A percentile compares a stretch with the other conserved stretches of the same genome.
phyloP scores from a whole-genome alignment of 2,888 invertebrate species.

The Xanthorhoe designata region DNA sequence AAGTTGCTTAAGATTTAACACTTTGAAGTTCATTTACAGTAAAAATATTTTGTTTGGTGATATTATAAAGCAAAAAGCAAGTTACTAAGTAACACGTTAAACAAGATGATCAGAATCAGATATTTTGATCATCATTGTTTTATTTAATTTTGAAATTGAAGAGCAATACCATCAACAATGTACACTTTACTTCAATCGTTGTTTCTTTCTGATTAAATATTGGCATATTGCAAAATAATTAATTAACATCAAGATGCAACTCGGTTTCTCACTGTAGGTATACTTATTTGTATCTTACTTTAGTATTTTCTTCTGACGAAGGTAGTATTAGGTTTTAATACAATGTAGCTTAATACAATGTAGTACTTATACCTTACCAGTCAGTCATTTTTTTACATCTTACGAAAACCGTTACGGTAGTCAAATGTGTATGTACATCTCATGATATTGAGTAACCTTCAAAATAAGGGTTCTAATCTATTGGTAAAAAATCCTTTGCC shows the following conservation, averaged over 20 bases:
- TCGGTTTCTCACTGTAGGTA: not conserved
- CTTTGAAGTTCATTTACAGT: not conserved
- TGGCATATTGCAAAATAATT: not conserved
- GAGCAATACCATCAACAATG: conserved; percentile 10
- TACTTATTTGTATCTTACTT: not conserved
- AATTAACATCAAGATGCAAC: not conserved
- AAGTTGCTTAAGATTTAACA: not conserved
- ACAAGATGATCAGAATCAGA: conserved; percentile 25
- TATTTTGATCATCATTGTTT: conserved; percentile 15
- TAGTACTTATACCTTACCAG: too few relatives aligned
- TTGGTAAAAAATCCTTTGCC: too few relatives aligned
- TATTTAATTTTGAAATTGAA: conserved; percentile 10
- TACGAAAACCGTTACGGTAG: too few relatives aligned
- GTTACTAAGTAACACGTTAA: conserved; percentile 41
- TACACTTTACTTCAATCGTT: not conserved
- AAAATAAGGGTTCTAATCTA: too few relatives aligned
- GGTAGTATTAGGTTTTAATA: too few relatives aligned
- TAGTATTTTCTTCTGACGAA: too few relatives aligned
- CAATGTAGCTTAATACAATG: too few relatives aligned
- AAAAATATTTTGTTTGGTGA: conserved; percentile 51
- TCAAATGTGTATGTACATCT: too few relatives aligned
- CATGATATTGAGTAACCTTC: too few relatives aligned
- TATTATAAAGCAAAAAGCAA: conserved; percentile 49
- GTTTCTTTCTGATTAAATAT: not conserved
- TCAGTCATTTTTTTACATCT: too few relatives aligned